Percentiles rank a stretch among this genome's conserved stretches.
These are phyloP conservation scores for Brenthis hecate DNA, from an alignment of 2,888 invertebrate species.

Conservation along the genomic window DNA sequence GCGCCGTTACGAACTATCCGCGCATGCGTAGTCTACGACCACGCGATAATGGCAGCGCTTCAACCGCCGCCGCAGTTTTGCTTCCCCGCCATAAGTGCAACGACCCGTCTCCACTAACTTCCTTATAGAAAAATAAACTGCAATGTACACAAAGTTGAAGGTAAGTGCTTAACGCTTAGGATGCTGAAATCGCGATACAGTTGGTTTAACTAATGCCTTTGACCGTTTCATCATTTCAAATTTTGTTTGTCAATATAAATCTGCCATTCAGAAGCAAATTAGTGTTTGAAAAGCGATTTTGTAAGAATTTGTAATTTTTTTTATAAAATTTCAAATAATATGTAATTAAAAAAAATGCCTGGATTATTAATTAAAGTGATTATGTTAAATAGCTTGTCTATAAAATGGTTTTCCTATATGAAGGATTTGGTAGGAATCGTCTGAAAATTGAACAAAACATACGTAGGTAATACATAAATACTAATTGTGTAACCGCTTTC, in stretches of 20 bases:
- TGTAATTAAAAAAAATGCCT: background rate
- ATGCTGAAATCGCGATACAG: conserved; percentile 51
- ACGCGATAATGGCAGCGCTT: conserved; percentile 66
- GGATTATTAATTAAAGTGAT: too few species aligned
- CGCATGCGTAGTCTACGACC: conserved; percentile 67
- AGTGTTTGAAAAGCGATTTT: conserved; percentile 24
- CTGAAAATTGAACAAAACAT: too few species aligned
- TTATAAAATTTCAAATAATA: conserved; percentile 24
- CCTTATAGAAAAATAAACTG: conserved; percentile 38
- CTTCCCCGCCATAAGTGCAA: conserved; percentile 63
- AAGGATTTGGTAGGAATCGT: too few species aligned
- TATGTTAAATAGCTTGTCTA: too few species aligned
- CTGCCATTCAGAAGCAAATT: conserved; percentile 29
- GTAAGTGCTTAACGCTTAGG: conserved; percentile 51
- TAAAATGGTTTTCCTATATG: too few species aligned
- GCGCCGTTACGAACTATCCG: conserved; percentile 52
- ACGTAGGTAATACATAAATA: too few species aligned
- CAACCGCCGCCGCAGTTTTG: conserved; percentile 64
- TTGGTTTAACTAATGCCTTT: conserved; percentile 41
- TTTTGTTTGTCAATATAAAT: conserved; percentile 35
- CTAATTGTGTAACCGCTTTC: too few species aligned
- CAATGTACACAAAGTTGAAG: conserved; percentile 62
- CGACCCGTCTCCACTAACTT: conserved; percentile 44
- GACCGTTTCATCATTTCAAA: conserved; percentile 43
- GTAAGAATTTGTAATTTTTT: conserved; percentile 25